These are phyloP conservation scores for Parapristionchus giblindavisi DNA, from an alignment of 2,888 invertebrate genomes.

Conservation along the genomic window DNA sequence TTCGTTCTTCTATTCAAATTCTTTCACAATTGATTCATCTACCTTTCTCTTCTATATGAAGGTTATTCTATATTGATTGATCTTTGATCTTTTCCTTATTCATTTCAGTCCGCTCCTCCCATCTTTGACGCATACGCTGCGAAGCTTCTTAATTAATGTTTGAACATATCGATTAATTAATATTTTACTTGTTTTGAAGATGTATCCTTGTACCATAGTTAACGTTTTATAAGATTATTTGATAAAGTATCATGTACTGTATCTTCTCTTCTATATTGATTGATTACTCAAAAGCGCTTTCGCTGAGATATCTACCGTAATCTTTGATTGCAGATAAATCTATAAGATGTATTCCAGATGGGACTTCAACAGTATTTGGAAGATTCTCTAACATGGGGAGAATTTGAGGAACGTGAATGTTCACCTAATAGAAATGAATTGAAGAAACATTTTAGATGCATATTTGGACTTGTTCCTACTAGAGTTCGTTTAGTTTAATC, in stretches of 20 bases:
- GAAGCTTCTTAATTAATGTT: neutral
- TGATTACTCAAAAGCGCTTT: neutral
- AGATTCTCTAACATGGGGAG: conserved; percentile 27
- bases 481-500: neutral
- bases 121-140: conserved; percentile 26
- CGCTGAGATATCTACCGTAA: neutral
- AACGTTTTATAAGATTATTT: conserved; percentile 4
- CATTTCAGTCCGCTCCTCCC: conserved; percentile 9
- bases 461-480: conserved; percentile 22
- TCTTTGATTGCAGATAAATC: neutral
- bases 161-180: too few species aligned
- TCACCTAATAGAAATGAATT: neutral
- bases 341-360: neutral
- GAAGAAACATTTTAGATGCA: conserved; percentile 25
- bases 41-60: neutral
- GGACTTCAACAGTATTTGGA: conserved; percentile 20
- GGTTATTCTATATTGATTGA: neutral
- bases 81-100: neutral
- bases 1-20: neutral
- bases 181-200: neutral
- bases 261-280: neutral
- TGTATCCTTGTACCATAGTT: conserved; percentile 15
- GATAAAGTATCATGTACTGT: conserved; percentile 31
- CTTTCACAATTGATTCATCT: conserved; percentile 4
- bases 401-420: neutral